Conservation (phyloP, 1,140 invertebrate species). For the Trichogramma pretiosum region DNA sequence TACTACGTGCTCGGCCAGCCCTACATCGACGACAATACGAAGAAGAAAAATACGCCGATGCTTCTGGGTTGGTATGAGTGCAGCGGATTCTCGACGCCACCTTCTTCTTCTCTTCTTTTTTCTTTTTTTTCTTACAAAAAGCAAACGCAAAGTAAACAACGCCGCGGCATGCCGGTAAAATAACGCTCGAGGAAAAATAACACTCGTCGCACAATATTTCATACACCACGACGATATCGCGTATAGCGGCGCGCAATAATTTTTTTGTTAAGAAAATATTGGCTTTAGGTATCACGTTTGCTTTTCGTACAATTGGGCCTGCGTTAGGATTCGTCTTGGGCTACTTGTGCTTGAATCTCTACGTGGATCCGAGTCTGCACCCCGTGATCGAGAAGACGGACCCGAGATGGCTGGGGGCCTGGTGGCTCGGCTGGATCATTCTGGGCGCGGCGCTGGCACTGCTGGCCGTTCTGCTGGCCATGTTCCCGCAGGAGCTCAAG, state of each 20-base stretch:
- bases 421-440: slow-evolving; percentile 63
- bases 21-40: slow-evolving; percentile 62
- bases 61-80: no score
- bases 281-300: slow-evolving; percentile 52
- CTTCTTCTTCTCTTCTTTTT: no score
- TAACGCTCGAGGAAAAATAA: no score
- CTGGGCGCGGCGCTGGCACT: slow-evolving; percentile 49
- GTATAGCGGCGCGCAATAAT: no score
- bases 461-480: slow-evolving; percentile 50
- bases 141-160: no score
- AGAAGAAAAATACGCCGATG: slow-evolving; percentile 58
- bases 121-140: no score
- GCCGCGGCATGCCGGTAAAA: no score
- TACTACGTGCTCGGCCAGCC: slow-evolving; percentile 61
- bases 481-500: slow-evolving; percentile 50
- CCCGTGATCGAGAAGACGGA: slow-evolving; percentile 56
- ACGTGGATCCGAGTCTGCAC: slow-evolving; percentile 55
- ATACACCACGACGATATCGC: no score
- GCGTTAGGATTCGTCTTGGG: slow-evolving; percentile 50
- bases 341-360: slow-evolving; percentile 51
- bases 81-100: no score
- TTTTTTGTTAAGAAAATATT: slow-evolving; percentile 4
- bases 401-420: slow-evolving; percentile 61
- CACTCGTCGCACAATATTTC: no score
- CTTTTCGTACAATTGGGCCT: slow-evolving; percentile 50